A percentile compares a stretch with the other conserved stretches of the same genome.
Conservation (phyloP, 2,797 vertebrate genomes). For the Streptopelia turtur region DNA sequence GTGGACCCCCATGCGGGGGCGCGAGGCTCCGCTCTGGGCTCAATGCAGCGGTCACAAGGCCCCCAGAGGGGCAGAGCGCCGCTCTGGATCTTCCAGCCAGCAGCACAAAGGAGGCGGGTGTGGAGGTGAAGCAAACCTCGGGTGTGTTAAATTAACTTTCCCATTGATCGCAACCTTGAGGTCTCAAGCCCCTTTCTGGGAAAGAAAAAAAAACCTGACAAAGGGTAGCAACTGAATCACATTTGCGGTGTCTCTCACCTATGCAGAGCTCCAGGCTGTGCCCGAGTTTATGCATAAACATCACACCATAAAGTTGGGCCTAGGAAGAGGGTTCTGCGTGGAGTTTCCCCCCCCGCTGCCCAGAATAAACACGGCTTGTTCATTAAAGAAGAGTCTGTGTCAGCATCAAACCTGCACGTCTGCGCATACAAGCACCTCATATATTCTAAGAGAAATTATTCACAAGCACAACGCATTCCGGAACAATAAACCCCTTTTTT, state of each 20-base stretch:
- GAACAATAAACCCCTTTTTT: neutral
- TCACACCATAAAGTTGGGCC: neutral
- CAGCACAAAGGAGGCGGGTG: neutral
- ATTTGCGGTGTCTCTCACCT: neutral
- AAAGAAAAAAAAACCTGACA: neutral
- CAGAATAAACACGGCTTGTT: neutral
- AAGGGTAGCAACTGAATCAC: neutral
- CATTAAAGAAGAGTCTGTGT: accelerated
- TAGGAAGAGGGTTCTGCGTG: neutral
- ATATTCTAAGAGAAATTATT: accelerated
- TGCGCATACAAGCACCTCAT: neutral
- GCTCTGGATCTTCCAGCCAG: neutral
- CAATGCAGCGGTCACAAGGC: neutral
- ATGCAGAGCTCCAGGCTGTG: neutral
- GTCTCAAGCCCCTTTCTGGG: neutral
- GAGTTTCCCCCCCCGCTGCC: neutral
- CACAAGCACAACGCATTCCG: neutral
- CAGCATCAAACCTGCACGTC: neutral
- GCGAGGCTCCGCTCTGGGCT: neutral
- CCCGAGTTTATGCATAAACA: neutral
- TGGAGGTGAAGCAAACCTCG: neutral
- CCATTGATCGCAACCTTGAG: conserved; percentile 14
- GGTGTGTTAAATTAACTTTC: neutral
- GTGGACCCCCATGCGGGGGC: neutral
- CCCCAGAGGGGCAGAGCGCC: neutral